Conservation (phyloP, 2,888 invertebrate genomes). For the Calameuta idolon region DNA sequence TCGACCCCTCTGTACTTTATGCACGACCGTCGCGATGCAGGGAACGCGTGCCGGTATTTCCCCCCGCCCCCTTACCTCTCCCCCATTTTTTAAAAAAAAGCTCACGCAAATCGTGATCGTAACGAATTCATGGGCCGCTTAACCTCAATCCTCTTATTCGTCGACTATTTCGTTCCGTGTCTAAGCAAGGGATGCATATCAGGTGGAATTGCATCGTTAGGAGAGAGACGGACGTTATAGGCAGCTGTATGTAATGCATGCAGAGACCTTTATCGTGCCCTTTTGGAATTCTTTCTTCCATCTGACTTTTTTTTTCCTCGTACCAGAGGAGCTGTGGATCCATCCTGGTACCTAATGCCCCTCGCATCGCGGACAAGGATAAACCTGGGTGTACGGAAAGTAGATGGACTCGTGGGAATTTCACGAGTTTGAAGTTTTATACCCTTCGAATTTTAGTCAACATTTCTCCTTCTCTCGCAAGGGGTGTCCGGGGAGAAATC, state of each 20-base stretch:
- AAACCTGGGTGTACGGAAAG: not conserved
- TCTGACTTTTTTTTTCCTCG: not conserved
- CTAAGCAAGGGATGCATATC: not conserved
- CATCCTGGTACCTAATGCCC: not conserved
- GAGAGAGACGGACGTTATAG: not conserved
- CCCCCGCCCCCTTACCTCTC: not conserved
- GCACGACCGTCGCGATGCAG: not conserved
- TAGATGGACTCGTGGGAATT: not conserved
- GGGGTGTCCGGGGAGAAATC: not conserved
- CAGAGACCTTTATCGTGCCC: not conserved
- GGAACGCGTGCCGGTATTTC: conserved; percentile 20
- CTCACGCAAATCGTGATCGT: conserved; percentile 23
- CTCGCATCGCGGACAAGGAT: not conserved
- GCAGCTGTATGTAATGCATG: not conserved
- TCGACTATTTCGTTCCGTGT: not conserved
- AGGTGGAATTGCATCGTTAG: not conserved
- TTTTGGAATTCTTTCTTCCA: not conserved
- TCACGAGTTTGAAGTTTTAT: not conserved
- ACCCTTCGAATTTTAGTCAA: not conserved
- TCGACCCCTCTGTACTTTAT: not conserved
- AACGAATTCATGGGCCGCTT: conserved; percentile 38
- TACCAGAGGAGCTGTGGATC: not conserved
- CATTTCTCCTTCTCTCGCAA: not conserved
- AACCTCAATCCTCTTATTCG: conserved; percentile 15
- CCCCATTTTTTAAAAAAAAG: not conserved